Evolutionary conservation across 35 echinoderm and acorn worm genomes (phyloP), one percentile per base, ranked within the genome.

Genomic region (Ophiothrix spiculata): DNA sequence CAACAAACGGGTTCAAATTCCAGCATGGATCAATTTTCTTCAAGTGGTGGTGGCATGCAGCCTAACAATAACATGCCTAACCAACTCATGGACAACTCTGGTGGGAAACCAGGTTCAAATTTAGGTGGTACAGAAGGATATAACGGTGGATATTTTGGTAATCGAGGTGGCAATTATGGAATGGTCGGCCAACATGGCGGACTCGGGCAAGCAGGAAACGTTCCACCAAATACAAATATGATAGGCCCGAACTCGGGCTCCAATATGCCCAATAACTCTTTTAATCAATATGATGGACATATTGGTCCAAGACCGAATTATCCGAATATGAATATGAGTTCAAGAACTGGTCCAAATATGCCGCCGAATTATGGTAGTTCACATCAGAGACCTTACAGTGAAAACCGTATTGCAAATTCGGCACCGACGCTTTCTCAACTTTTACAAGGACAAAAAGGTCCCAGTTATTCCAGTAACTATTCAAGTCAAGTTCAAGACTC

Each of bases 351-450:
- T 84, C 81, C 81, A 64, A 84, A 84, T 34, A 82, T 94, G 87
- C 83, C 85, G 39, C 86, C 87, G 46, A 80, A 56, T 46, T 83
- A 87, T 38, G 86, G 64, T 33, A 79, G 86, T 31, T 79, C 87
- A 35, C 84, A 83, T 74, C 87, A 81, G 78, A 86, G 91, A 83
- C 36, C 94, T 41, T 92, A 89, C 73, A 80, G 80, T 33, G 41
- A 78, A 35, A 85, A 92, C 8, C 83, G 94, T 87, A 97, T 97
- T 76, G 93, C 94, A 82, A 97, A 83, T 79, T 92, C 94, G 46
- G 96, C 96, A 31, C 96, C 96, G 42, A 99, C 96, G 42, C 96
- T 99, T 83, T 99, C 96, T 79, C 96, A 99, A 78, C 84, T 99
- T 75, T 87, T 99, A 63, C 96, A 99, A 90, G 96, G 96, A 91